Evolutionary conservation across 2,113 vertebrate species (phyloP), one percentile per base, ranked within the genome.

Genomic region (Lethenteron camtschaticum): DNA sequence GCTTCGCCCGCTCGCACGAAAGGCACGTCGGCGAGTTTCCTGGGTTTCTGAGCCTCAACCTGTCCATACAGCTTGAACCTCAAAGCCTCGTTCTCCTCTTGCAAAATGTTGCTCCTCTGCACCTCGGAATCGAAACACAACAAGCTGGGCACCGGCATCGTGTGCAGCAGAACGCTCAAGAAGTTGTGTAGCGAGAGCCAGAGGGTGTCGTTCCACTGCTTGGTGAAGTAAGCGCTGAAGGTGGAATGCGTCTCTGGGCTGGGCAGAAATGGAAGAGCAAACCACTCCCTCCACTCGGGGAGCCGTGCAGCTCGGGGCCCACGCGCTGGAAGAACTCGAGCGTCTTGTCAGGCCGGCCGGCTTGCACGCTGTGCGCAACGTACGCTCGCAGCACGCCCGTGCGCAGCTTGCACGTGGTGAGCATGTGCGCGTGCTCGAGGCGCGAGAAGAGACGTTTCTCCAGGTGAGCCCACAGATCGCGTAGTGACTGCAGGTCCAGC

Each of bases 121-220:
- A 87, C 87, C 73, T 99, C 94, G 1, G 83, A 80, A 71, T 96
- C 91, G 4, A 96, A 96, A 76, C 83, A 91, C 77, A 96, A 77
- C 76, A 99, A 84, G 12, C 86, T 85, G 4, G 94, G 94, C 73
- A 87, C 88, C 9, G 91, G 94, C 88, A 99, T 89, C 73, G 88
- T 95, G 81, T 90, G 90, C 81, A 99, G 95, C 12, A 99, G 83
- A 68, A 95, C 89, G 0, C 90, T 95, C 74, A 99, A 81, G 76
- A 99, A 99, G 82, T 99, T 99, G 80, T 96, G 90, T 75, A 99
- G 82, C 2, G 94, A 99, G 41, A 99, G 89, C 0, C 95, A 83
- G 79, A 99, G 96, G 0, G 89, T 96, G 78, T 99, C 94, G 0
- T 86, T 82, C 94, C 92, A 99, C 68, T 95, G 92, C 56, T 91